phyloP scores from a whole-genome alignment of 2,888 invertebrate species.

The Eurytoma adleriae region DNA sequence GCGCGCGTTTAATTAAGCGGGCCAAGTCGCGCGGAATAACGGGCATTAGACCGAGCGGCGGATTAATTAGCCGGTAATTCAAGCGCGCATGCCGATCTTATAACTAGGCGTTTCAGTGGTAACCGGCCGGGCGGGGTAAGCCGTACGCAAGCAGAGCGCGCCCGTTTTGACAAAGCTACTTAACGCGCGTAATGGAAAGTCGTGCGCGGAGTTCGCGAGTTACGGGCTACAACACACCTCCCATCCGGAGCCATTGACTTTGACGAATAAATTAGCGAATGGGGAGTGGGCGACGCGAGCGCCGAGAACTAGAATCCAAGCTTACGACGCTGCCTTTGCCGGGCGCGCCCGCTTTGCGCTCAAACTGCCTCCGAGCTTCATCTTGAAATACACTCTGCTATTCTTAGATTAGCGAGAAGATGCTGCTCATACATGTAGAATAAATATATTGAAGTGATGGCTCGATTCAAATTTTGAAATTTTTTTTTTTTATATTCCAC shows the following conservation, averaged over 20 bases:
- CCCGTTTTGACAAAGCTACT: slow-evolving; percentile 58
- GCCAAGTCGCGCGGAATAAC: slow-evolving; percentile 3
- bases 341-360: slow-evolving; percentile 38
- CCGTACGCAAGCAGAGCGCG: slow-evolving; percentile 30
- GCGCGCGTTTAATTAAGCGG: slow-evolving; percentile 19
- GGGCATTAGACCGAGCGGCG: slow-evolving; percentile 5
- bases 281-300: slow-evolving; percentile 16
- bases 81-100: slow-evolving; percentile 21
- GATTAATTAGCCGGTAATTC: slow-evolving; percentile 33
- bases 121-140: background rate
- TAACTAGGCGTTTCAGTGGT: slow-evolving; percentile 26
- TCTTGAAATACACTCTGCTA: slow-evolving; percentile 56
- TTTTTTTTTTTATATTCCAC: too few species aligned
- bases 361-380: slow-evolving; percentile 45
- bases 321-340: slow-evolving; percentile 35
- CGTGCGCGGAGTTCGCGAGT: slow-evolving; percentile 30
- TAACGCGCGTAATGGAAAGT: slow-evolving; percentile 54
- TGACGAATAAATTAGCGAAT: slow-evolving; percentile 60
- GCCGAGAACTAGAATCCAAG: slow-evolving; percentile 38
- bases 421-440: too few species aligned
- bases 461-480: too few species aligned
- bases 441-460: too few species aligned
- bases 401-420: slow-evolving; percentile 47
- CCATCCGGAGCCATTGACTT: slow-evolving; percentile 48
- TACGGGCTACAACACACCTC: slow-evolving; percentile 36